These are phyloP conservation scores for Macrotrachela quadricornifera DNA, from an alignment of 1,140 invertebrate genomes.

Conservation along the genomic window DNA sequence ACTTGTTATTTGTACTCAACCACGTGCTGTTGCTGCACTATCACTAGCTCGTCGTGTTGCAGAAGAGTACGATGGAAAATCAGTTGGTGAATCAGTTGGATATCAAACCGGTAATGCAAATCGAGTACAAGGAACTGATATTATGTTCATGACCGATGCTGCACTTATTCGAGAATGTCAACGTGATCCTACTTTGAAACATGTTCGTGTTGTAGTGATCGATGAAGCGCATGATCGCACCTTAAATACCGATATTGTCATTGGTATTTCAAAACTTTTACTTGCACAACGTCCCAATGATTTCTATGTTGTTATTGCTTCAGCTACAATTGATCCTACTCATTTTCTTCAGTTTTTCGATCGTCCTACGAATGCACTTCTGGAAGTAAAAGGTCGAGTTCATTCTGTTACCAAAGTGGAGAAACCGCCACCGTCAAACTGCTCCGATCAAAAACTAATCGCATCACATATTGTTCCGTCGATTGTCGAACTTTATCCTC, in stretches of 20 bases:
- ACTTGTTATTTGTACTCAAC: constrained; percentile 16
- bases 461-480: too few relatives aligned
- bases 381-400: too few relatives aligned
- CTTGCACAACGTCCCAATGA: constrained; percentile 10
- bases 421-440: too few relatives aligned
- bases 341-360: too few relatives aligned
- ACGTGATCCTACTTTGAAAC: constrained; percentile 12
- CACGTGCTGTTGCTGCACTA: constrained; percentile 22
- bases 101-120: constrained; percentile 17
- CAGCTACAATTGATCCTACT: constrained; percentile 22
- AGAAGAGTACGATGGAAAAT: constrained; percentile 16
- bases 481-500: too few relatives aligned
- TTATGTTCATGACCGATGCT: too few relatives aligned
- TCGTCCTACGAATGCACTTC: too few relatives aligned
- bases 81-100: constrained; percentile 8
- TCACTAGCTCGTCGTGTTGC: constrained; percentile 20
- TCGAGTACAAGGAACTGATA: too few relatives aligned
- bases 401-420: too few relatives aligned
- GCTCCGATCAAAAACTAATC: too few relatives aligned
- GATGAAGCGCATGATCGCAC: constrained; percentile 6
- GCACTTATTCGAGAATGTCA: too few relatives aligned
- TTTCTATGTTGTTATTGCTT: constrained; percentile 21
- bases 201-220: background rate
- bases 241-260: background rate
- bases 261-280: too few relatives aligned